Conservation (phyloP, 1,140 invertebrate species). For the Philotrypesis tridentata region DNA sequence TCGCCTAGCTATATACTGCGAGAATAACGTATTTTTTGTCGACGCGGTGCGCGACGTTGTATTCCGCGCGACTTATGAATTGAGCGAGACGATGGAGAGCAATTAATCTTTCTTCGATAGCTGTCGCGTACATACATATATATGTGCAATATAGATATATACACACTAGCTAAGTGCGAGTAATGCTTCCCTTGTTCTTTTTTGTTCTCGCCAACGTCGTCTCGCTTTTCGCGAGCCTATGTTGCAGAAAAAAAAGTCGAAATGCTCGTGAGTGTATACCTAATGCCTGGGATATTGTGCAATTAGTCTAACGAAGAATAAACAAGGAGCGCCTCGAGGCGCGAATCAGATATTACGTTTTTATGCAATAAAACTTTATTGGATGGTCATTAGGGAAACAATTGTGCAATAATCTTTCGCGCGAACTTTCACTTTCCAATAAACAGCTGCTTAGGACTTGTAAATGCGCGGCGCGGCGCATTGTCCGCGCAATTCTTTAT, state of each 20-base stretch:
- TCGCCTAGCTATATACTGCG: too few species aligned
- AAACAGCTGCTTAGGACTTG: neutral
- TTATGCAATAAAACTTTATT: constrained; percentile 11
- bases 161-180: neutral
- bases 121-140: too few species aligned
- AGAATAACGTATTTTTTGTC: too few species aligned
- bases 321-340: neutral
- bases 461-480: neutral
- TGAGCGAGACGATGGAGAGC: neutral
- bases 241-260: neutral
- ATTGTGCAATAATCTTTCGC: neutral
- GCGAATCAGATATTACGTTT: neutral
- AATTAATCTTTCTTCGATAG: constrained; percentile 31
- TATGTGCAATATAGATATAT: too few species aligned
- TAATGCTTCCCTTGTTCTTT: neutral
- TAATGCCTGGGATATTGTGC: neutral
- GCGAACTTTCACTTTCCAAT: neutral
- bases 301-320: neutral
- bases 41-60: too few species aligned
- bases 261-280: neutral
- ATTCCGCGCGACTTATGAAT: constrained; percentile 6
- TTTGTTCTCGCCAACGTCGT: too few species aligned
- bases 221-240: too few species aligned
- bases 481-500: neutral
- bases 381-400: neutral